Evolutionary conservation across 2,113 vertebrate genomes (phyloP).

Genomic region (Oriolus oriolus): DNA sequence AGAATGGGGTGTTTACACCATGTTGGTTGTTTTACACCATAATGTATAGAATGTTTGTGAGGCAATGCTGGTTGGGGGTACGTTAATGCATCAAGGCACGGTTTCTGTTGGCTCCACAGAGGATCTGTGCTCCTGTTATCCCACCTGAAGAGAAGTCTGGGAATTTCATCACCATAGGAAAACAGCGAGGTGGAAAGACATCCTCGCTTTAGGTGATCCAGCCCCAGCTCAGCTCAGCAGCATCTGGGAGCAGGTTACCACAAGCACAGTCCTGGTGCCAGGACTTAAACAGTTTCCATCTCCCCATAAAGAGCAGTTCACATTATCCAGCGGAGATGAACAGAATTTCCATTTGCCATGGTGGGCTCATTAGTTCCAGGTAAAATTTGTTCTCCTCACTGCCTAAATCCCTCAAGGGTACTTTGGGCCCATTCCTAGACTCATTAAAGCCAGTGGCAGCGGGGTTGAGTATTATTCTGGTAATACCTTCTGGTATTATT

Average conservation of each 20-base stretch:
- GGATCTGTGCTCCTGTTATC: not conserved
- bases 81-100: not conserved
- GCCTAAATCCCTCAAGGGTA: not conserved
- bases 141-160: not conserved
- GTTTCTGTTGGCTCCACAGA: not conserved
- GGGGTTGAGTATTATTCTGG: not conserved
- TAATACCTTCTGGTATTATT: conserved; percentile 38
- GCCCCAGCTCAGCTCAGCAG: not conserved
- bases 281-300: conserved; percentile 19
- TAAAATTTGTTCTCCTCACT: conserved; percentile 19
- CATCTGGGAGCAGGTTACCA: conserved; percentile 11
- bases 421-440: conserved; percentile 29
- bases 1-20: too few species aligned
- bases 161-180: not conserved
- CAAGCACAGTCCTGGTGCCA: not conserved
- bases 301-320: conserved; percentile 10
- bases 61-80: not conserved
- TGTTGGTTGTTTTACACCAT: too few species aligned
- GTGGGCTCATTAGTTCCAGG: conserved; percentile 57
- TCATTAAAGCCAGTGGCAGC: conserved; percentile 31
- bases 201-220: not conserved
- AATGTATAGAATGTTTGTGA: not conserved
- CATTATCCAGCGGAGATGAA: not conserved
- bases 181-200: not conserved
- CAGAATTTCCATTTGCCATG: conserved; percentile 53